Evolutionary conservation across 2,888 invertebrate genomes (phyloP).

Genomic region (Ceriagrion tenellum): DNA sequence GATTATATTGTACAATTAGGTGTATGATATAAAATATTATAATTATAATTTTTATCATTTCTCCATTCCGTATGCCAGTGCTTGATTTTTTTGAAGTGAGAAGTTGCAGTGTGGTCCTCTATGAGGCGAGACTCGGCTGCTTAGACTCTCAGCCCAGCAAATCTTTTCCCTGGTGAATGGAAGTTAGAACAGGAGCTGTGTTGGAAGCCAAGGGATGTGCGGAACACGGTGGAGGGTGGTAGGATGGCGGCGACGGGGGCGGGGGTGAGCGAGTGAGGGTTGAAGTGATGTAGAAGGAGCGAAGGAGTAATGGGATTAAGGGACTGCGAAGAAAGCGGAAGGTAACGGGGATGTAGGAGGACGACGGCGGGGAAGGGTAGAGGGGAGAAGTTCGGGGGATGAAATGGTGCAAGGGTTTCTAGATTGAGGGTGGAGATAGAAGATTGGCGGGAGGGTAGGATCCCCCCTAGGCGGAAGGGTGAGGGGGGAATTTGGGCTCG

Average conservation of each 20-base stretch:
- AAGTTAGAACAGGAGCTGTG: background rate
- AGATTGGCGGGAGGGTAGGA: background rate
- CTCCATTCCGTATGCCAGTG: background rate
- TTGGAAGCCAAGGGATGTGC: constrained; percentile 14
- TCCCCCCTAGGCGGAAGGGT: background rate
- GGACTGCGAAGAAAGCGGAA: constrained; percentile 15
- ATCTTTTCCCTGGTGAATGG: background rate
- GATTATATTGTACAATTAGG: no score
- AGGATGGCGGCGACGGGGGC: background rate
- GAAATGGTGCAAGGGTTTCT: background rate
- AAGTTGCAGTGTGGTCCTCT: background rate
- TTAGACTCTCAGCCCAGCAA: background rate
- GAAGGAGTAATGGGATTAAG: constrained; percentile 23
- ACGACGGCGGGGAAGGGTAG: background rate
- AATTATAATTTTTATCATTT: no score
- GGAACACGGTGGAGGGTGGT: background rate
- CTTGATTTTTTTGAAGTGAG: background rate
- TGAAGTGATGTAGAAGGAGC: constrained; percentile 24
- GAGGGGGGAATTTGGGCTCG: background rate
- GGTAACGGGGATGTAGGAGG: background rate
- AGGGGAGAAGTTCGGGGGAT: background rate
- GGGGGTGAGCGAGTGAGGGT: background rate
- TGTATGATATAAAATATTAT: no score
- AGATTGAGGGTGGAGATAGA: background rate
- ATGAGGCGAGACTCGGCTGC: background rate